Base-by-base conservation (phyloP, 2,113 vertebrate genomes). In the Seriola quinqueradiata region DNA sequence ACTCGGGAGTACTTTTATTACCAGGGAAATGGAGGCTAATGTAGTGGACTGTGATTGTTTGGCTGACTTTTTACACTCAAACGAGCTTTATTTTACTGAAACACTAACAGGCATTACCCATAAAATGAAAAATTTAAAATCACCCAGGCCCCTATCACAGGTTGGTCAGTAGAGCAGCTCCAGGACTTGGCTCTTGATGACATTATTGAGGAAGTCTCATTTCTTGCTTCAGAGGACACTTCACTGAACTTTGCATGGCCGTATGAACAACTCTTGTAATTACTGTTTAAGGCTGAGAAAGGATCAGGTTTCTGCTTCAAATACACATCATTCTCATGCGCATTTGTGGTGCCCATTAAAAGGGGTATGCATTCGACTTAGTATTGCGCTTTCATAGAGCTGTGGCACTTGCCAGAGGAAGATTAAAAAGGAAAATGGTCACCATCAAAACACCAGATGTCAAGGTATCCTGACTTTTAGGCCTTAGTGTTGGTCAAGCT, bases 211-310 rank as follows among this genome's bases (percentile, higher is more conserved):
- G 66, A 54, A 76, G 68, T 82, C 81, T 89, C 23, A 90, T 90
- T 88, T 92, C 72, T 80, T 85, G 87, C 77, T 88, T 66, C 67
- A 86, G 76, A 89, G 81, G 81, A 85, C 74, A 74, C 64, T 78
- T 70, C 71, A 42, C 28, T 82, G 78, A 84, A 86, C 83, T 86
- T 84, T 77, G 57, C 61, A 66, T 65, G 55, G 75, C 50, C 23
- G 2, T 61, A 28, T 14, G 55, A 85, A 79, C 57, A 87, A 79
- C 65, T 54, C 44, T 72, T 70, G 21, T 54, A 76, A 79, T 88
- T 63, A 72, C 21, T 76, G 48, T 48, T 72, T 60, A n/a, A 73
- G 61, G 70, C 19, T 59, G 42, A 75, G 59, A 67, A 66, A 34
- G 46, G 46, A 80, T 23, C 44, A 40, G 36, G n/a, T 79, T 79